Conservation (phyloP, 2,797 vertebrate species). For the Ctenopoma kingsleyae region DNA sequence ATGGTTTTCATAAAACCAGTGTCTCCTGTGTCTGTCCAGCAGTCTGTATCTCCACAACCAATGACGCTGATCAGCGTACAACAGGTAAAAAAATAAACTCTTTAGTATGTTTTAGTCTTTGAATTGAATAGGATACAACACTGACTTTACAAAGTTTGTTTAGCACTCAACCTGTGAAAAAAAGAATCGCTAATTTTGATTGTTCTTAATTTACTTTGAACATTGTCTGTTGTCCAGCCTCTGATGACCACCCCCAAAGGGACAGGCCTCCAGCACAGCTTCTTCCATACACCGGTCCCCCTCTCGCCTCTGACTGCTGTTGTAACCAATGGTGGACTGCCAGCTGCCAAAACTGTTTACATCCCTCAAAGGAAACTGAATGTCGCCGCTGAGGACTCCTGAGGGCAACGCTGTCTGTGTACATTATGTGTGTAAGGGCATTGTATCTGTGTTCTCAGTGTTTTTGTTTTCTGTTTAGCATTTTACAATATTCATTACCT, state of each 20-base stretch:
- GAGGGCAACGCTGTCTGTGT: not conserved
- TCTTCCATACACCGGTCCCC: conserved; percentile 89
- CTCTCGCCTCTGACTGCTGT: conserved; percentile 75
- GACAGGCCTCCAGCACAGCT: conserved; percentile 85
- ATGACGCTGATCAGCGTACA: conserved; percentile 79
- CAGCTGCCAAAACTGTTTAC: conserved; percentile 78
- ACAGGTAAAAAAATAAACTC: conserved; percentile 72
- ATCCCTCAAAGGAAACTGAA: conserved; percentile 93
- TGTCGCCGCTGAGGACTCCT: conserved; percentile 85
- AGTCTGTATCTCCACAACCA: conserved; percentile 66
- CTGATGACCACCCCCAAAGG: conserved; percentile 88
- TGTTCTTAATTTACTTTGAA: not conserved
- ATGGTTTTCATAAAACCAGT: conserved; percentile 84
- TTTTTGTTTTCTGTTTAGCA: not conserved
- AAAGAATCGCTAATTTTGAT: not conserved
- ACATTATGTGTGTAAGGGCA: not conserved
- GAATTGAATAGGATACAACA: not conserved
- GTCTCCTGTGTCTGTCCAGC: conserved; percentile 65
- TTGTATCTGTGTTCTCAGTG: not conserved
- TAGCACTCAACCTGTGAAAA: not conserved
- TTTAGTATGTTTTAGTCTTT: not conserved
- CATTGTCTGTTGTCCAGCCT: conserved; percentile 73
- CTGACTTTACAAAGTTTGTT: not conserved
- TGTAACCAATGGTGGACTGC: conserved; percentile 67
- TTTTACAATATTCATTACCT: conserved; percentile 44